These are phyloP conservation scores for Enteromius argenteus DNA, from an alignment of 2,797 vertebrate species.

Conservation along the genomic window DNA sequence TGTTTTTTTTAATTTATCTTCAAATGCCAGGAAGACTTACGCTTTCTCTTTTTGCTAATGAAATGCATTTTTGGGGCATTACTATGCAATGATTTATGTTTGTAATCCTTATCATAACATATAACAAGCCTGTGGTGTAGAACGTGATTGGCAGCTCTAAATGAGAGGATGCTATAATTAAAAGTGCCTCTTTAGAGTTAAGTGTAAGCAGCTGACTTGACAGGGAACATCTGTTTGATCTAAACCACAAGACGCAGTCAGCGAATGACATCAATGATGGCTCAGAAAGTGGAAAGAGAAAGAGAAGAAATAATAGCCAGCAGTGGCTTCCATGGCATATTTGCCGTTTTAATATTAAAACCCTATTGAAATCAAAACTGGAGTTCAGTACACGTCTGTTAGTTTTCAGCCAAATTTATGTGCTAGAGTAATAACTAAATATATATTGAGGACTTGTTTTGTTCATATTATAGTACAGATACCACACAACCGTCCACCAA, in stretches of 20 bases:
- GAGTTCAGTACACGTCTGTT: background rate
- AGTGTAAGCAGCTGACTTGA: constrained; percentile 63
- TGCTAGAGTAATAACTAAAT: background rate
- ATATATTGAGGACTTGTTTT: background rate
- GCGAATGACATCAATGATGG: constrained; percentile 73
- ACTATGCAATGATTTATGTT: constrained; percentile 31
- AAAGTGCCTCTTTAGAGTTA: constrained; percentile 52
- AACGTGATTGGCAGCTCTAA: constrained; percentile 63
- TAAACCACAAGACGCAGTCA: constrained; percentile 58
- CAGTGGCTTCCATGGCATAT: constrained; percentile 25
- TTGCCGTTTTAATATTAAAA: constrained; percentile 47
- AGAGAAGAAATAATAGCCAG: constrained; percentile 25
- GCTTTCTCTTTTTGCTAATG: background rate
- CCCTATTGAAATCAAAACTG: background rate
- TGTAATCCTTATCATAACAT: constrained; percentile 19
- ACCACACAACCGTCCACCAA: background rate
- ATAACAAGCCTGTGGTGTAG: constrained; percentile 35
- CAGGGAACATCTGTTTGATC: constrained; percentile 66
- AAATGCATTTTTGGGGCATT: constrained; percentile 17
- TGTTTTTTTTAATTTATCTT: background rate
- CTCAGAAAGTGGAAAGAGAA: constrained; percentile 63
- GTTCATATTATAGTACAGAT: background rate
- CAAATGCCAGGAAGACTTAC: background rate
- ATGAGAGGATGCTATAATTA: constrained; percentile 42
- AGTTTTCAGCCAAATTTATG: background rate